Conservation (phyloP, 2,888 invertebrate species). For the Lissocephala sabroskyi region DNA sequence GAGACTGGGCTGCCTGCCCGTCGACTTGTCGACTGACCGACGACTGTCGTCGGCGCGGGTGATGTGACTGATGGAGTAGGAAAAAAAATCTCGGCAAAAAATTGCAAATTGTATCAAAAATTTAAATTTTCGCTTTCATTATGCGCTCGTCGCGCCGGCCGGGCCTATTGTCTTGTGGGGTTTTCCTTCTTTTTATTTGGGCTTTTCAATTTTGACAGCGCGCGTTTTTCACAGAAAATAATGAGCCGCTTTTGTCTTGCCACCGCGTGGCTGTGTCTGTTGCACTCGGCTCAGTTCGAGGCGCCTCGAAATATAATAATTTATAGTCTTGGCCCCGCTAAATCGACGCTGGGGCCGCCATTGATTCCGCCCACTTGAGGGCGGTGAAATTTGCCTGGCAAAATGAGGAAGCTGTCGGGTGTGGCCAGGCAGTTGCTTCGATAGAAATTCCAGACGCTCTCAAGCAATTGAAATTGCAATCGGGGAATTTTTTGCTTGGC, state of each 20-base stretch:
- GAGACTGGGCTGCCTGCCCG: not conserved
- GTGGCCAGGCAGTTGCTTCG: too few species aligned
- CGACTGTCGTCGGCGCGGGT: conserved; percentile 17
- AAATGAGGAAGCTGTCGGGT: too few species aligned
- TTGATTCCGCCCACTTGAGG: too few species aligned
- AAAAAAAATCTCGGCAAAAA: conserved; percentile 30
- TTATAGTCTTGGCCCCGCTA: conserved; percentile 43
- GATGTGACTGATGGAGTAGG: conserved; percentile 54
- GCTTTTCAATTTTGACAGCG: conserved; percentile 65
- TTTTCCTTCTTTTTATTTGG: conserved; percentile 39
- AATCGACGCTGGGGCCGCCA: too few species aligned
- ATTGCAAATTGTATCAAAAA: conserved; percentile 68
- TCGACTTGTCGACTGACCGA: not conserved
- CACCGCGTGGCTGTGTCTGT: conserved; percentile 14
- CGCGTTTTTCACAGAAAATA: conserved; percentile 62
- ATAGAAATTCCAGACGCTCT: too few species aligned
- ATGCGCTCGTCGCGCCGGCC: conserved; percentile 31
- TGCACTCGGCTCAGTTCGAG: not conserved
- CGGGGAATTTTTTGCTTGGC: conserved; percentile 21
- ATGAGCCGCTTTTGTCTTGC: conserved; percentile 53
- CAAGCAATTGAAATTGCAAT: too few species aligned
- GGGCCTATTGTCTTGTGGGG: conserved; percentile 38
- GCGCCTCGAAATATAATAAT: too few species aligned
- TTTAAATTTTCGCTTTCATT: conserved; percentile 68
- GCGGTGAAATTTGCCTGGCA: too few species aligned